Percentiles rank a stretch among this genome's conserved stretches.
These are phyloP conservation scores for Falco biarmicus DNA, from an alignment of 2,797 vertebrate species.

Conservation along the genomic window DNA sequence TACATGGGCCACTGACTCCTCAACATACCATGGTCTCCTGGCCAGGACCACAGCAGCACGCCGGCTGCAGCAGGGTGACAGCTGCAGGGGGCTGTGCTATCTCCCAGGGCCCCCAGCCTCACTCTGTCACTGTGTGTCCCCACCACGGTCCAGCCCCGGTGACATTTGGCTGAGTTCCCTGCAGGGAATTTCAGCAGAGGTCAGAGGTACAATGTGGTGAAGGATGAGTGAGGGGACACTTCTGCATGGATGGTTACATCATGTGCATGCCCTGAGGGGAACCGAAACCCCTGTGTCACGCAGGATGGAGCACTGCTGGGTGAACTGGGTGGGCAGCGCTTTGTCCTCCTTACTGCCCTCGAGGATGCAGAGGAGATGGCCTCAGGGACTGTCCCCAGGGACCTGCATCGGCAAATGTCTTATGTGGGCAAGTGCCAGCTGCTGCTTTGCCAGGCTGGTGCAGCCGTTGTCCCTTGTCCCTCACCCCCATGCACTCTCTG, in stretches of 20 bases:
- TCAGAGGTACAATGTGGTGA: neutral
- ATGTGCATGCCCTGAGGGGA: neutral
- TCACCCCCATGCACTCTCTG: accelerated
- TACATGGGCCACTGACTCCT: neutral
- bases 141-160: accelerated
- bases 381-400: neutral
- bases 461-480: neutral
- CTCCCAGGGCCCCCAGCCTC: neutral
- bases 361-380: neutral
- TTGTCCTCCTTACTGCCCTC: accelerated
- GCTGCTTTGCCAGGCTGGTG: neutral
- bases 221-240: neutral
- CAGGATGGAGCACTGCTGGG: neutral
- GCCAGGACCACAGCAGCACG: neutral
- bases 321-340: neutral
- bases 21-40: accelerated
- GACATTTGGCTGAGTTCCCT: neutral
- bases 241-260: neutral
- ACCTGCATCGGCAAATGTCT: accelerated
- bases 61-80: neutral
- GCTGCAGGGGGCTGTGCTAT: neutral
- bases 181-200: neutral
- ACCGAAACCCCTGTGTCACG: neutral
- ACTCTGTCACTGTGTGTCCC: accelerated
- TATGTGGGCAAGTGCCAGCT: neutral